A percentile compares a stretch with the other conserved stretches of the same genome.
Evolutionary conservation across 2,888 invertebrate genomes (phyloP).

Genomic region (Gerosis bhagava): DNA sequence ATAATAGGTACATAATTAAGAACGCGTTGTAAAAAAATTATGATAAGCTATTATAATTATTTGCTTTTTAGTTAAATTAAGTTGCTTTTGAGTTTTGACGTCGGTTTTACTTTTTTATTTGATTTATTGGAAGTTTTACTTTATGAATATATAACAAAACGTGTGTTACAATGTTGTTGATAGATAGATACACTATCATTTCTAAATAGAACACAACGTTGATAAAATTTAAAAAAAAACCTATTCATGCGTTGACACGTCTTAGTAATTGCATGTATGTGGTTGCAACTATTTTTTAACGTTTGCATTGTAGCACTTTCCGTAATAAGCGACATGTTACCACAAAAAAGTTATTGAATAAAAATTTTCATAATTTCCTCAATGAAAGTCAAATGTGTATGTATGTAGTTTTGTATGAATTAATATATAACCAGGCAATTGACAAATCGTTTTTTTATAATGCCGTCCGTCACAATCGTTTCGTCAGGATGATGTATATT

Average conservation of each 20-base stretch:
- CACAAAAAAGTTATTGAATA: slow-evolving; percentile 11
- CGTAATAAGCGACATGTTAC: slow-evolving; percentile 11
- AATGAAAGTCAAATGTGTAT: slow-evolving; percentile 7
- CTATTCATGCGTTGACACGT: slow-evolving; percentile 1
- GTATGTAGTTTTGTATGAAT: neutral
- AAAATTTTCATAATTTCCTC: slow-evolving; percentile 12
- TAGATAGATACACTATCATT: too few species aligned
- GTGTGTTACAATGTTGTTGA: too few species aligned
- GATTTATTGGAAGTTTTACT: too few species aligned
- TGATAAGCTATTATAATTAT: too few species aligned
- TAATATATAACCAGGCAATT: slow-evolving; percentile 7
- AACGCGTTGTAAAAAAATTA: too few species aligned
- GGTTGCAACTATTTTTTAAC: slow-evolving; percentile 3
- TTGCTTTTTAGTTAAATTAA: too few species aligned
- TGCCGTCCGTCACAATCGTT: neutral
- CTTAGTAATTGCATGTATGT: neutral
- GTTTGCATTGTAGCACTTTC: slow-evolving; percentile 10
- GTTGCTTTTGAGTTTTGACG: too few species aligned
- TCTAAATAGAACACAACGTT: too few species aligned
- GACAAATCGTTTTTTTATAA: slow-evolving; percentile 10
- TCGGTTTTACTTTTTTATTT: too few species aligned
- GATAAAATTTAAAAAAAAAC: neutral
- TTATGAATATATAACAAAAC: too few species aligned
- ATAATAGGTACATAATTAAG: too few species aligned
- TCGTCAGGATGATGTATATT: too few species aligned